Base-by-base conservation (phyloP, 2,113 vertebrate species). In the Dicaeum eximium region DNA sequence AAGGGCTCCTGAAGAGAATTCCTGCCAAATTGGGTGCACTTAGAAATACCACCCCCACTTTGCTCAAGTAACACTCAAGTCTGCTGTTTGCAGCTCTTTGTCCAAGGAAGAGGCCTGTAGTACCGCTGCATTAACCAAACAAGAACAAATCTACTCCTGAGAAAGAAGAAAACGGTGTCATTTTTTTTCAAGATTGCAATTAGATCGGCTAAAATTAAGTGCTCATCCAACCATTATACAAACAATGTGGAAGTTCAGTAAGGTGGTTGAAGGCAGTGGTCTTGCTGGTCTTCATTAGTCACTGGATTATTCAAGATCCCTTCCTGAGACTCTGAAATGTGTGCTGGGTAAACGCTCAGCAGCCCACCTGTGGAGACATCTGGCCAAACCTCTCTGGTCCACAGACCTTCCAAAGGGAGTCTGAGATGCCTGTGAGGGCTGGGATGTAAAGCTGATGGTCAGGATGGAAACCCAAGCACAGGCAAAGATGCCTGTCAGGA, bases 331-430 rank as follows among this genome's bases (percentile, higher is more conserved):
- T 40, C 31, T 16, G 28, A 62, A 37, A 65, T 14, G 33, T 30
- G 50, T 45, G 23, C 5, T 17, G 35, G 31, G 9, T 42, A 37
- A 74, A 47, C 0, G 0, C 24, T 35, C 48, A 56, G 62, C 40
- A 75, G 62, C 13, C 16, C 44, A 54, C 10, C 20, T 18, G 9
- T 5, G n/a, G 38, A 84, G 48, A 33, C 11, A 70, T 5, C 33
- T 27, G 45, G 13, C n/a, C 37, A 53, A 90, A 13, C 6, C 23
- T 18, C 22, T 31, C 13, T 73, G 54, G 50, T 25, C 45, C 88
- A 66, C 35, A 77, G 58, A 44, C 18, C 15, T 67, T 50, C 51
- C 75, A 56, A 18, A 3, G 0, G 4, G 56, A 30, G 35, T 22
- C 33, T 53, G 42, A 45, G 47, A 48, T 38, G 28, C 16, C 51